Base-by-base conservation (phyloP, 2,113 vertebrate genomes). In the Oxyruncus cristatus region DNA sequence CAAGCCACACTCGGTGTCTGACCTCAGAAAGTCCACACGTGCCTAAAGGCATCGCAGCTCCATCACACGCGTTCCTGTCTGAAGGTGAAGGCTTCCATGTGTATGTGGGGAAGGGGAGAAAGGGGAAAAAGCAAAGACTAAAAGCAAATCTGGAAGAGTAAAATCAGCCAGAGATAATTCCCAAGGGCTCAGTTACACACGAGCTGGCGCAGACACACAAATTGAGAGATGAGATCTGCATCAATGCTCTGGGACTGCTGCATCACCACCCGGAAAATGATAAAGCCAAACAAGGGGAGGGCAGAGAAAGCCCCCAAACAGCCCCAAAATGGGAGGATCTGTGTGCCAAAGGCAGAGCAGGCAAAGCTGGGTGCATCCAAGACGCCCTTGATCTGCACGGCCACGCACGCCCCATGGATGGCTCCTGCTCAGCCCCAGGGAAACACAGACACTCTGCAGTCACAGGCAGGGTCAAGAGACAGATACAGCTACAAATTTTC, bases 11-110 rank as follows among this genome's bases (percentile, higher is more conserved):
- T 27, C 55, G 28, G 55, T 3, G 37, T 6, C 13, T 35, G 68
- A 37, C 71, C 78, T 35, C 59, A 35, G 21, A 1, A 33, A 70
- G 30, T 2, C 56, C 63, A 5, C 5, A 6, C 0, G 0, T 13
- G 49, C 63, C 89, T 50, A 16, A 41, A 66, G 39, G 35, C 37
- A 55, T 13, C 72, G 14, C 13, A 63, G 52, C 67, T 37, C 52
- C 68, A 32, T 9, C 85, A 63, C n/a, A 55, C 52, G 18, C 21
- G 0, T 3, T 61, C 15, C 71, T 49, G 24, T 3, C 30, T 42
- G 35, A 83, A 41, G 61, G 12, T 7, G 39, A 42, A 78, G 4
- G 5, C 10, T 62, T 3, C 7, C 0, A 0, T 5, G 37, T 9
- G 63, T 53, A 11, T 8, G 71, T 11, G 50, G 22, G 61, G 18